A percentile compares a stretch with the other conserved stretches of the same genome.
These are phyloP conservation scores for Cynocephalus volans DNA, from an alignment of 2,113 vertebrate genomes.

Conservation along the genomic window DNA sequence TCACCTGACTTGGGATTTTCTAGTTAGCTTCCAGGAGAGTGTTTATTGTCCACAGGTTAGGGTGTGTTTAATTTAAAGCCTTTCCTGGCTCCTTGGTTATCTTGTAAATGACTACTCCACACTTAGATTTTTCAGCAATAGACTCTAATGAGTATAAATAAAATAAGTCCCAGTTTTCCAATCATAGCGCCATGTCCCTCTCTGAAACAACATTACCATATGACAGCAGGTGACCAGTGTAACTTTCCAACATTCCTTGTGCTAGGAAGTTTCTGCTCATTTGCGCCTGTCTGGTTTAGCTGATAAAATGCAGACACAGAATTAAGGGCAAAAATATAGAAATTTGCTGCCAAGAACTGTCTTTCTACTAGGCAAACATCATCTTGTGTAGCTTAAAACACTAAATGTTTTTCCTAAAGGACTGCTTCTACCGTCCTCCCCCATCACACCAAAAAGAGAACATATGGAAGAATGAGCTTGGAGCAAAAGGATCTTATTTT, in stretches of 20 bases:
- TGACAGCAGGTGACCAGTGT: slow-evolving; percentile 66
- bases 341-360: slow-evolving; percentile 83
- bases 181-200: slow-evolving; percentile 56
- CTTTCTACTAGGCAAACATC: slow-evolving; percentile 85
- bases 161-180: slow-evolving; percentile 68
- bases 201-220: slow-evolving; percentile 56
- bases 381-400: slow-evolving; percentile 81
- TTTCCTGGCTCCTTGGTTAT: slow-evolving; percentile 61
- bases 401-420: slow-evolving; percentile 82
- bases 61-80: slow-evolving; percentile 41
- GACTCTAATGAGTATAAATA: slow-evolving; percentile 64
- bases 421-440: slow-evolving; percentile 28
- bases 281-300: slow-evolving; percentile 86
- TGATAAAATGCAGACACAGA: slow-evolving; percentile 89
- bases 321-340: slow-evolving; percentile 86
- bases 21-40: slow-evolving; percentile 43
- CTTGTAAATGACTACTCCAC: slow-evolving; percentile 52
- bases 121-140: slow-evolving; percentile 58
- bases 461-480: slow-evolving; percentile 84
- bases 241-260: slow-evolving; percentile 79
- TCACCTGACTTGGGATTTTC: slow-evolving; percentile 58
- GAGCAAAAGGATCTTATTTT: slow-evolving; percentile 81
- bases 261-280: slow-evolving; percentile 85
- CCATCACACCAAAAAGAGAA: slow-evolving; percentile 60
- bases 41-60: slow-evolving; percentile 70